These are phyloP conservation scores for Elysia chlorotica DNA, from an alignment of 1,140 invertebrate species.

Conservation along the genomic window DNA sequence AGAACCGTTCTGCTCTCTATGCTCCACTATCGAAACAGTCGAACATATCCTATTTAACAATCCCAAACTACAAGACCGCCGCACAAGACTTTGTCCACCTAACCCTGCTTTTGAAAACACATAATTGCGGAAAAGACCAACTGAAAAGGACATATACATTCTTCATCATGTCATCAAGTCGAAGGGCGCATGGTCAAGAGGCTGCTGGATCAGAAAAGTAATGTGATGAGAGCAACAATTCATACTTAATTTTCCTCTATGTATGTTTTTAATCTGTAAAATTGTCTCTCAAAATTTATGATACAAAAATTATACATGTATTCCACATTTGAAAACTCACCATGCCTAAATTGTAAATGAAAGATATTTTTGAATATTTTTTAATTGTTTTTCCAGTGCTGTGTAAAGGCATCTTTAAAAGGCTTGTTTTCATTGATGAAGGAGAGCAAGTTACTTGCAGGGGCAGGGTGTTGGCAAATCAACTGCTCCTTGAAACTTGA, in stretches of 20 bases:
- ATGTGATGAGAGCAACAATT: too few relatives aligned
- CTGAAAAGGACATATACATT: too few relatives aligned
- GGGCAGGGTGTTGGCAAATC: slow-evolving; percentile 16
- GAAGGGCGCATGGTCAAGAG: too few relatives aligned
- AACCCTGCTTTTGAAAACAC: too few relatives aligned
- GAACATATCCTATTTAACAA: too few relatives aligned
- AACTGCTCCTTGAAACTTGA: slow-evolving; percentile 8
- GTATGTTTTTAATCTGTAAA: background rate
- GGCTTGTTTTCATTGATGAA: slow-evolving; percentile 3
- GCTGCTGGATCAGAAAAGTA: too few relatives aligned
- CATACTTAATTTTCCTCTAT: background rate
- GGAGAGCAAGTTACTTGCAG: background rate
- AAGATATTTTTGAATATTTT: background rate
- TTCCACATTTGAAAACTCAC: background rate
- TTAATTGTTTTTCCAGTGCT: background rate
- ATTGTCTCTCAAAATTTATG: background rate
- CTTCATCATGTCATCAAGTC: too few relatives aligned
- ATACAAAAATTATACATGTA: background rate
- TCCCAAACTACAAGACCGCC: too few relatives aligned
- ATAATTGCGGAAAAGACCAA: too few relatives aligned
- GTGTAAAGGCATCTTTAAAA: background rate
- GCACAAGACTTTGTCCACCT: too few relatives aligned
- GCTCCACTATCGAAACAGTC: too few relatives aligned
- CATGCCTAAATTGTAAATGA: background rate
- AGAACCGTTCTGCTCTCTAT: too few relatives aligned